A percentile compares a stretch with the other conserved stretches of the same genome.
Evolutionary conservation across 2,797 vertebrate genomes (phyloP).

Genomic region (Pteropus rufus): DNA sequence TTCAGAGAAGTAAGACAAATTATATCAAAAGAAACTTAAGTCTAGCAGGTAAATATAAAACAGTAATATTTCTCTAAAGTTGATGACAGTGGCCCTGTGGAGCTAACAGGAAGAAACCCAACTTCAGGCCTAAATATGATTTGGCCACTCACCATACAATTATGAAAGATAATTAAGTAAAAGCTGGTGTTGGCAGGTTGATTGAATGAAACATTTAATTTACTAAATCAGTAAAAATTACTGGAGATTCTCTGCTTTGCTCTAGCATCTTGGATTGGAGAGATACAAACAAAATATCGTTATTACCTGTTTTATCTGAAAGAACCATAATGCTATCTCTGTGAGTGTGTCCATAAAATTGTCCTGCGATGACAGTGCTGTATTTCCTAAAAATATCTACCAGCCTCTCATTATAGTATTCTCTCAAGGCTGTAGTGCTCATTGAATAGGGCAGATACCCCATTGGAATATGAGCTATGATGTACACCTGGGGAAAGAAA

Average conservation of each 20-base stretch:
- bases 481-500: conserved; percentile 85
- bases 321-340: conserved; percentile 95
- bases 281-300: not conserved
- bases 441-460: conserved; percentile 89
- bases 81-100: not conserved
- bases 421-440: conserved; percentile 85
- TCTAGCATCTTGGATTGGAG: not conserved
- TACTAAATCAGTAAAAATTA: not conserved
- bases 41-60: not conserved
- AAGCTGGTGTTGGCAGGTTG: not conserved
- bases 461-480: conserved; percentile 94
- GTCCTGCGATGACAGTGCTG: conserved; percentile 89
- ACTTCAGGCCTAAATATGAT: not conserved
- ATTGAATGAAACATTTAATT: not conserved
- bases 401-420: conserved; percentile 89
- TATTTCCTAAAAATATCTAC: conserved; percentile 90
- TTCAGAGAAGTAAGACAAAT: not conserved
- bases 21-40: not conserved
- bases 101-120: not conserved
- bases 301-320: conserved; percentile 88
- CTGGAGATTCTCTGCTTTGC: not conserved
- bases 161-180: not conserved
- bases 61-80: not conserved
- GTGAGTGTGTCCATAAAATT: conserved; percentile 98
- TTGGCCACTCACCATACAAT: not conserved